These are phyloP conservation scores for Trichomalopsis sarcophagae DNA, from an alignment of 1,140 invertebrate genomes.

Conservation along the genomic window DNA sequence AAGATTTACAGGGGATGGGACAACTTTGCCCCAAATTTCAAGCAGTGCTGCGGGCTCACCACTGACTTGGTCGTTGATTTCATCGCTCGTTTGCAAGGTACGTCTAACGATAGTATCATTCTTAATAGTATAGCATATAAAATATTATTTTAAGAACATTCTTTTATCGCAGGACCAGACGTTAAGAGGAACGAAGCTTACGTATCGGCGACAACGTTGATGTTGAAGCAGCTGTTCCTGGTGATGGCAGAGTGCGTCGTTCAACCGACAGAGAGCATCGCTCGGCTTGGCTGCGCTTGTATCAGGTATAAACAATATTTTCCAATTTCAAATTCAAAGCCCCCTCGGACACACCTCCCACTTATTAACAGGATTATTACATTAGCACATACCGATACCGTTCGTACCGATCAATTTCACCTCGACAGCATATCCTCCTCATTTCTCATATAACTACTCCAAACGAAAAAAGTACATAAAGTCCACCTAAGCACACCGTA, in stretches of 20 bases:
- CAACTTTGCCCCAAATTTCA: conserved; percentile 89
- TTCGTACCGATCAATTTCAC: not conserved
- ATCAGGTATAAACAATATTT: conserved; percentile 77
- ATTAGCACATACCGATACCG: not conserved
- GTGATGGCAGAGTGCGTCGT: conserved; percentile 93
- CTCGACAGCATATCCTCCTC: not conserved
- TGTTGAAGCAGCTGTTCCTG: conserved; percentile 90
- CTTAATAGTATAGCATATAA: not conserved
- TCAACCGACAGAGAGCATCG: conserved; percentile 90
- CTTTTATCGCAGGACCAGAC: conserved; percentile 61
- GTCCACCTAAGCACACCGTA: not conserved
- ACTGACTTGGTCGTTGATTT: conserved; percentile 94
- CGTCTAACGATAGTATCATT: not conserved
- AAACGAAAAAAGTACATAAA: conserved; percentile 7
- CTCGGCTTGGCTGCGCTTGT: conserved; percentile 93
- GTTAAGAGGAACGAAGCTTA: conserved; percentile 64
- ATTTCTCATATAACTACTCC: not conserved
- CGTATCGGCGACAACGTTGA: conserved; percentile 81
- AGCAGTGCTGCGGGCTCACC: conserved; percentile 93
- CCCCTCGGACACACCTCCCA: not conserved
- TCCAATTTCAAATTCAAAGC: not conserved
- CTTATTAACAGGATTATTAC: not conserved
- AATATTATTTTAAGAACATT: not conserved
- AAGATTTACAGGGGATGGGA: conserved; percentile 83
- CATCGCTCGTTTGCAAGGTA: conserved; percentile 78